phyloP scores from a whole-genome alignment of 2,797 vertebrate species.

The Australoheros facetus region DNA sequence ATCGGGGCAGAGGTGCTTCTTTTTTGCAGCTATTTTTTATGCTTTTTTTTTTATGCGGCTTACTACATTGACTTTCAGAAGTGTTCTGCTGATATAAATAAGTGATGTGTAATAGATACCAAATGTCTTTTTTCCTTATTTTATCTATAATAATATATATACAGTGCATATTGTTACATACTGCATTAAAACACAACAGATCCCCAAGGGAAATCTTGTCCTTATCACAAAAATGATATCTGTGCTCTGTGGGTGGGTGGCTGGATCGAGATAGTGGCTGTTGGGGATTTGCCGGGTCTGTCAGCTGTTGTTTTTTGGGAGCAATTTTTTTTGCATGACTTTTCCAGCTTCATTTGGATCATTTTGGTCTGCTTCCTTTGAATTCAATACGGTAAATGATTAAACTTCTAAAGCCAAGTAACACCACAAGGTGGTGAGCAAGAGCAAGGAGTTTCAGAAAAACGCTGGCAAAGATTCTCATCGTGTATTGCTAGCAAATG shows the following conservation, averaged over 20 bases:
- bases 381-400: background rate
- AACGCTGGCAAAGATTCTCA: too few relatives aligned
- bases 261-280: background rate
- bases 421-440: background rate
- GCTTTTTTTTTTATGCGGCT: background rate
- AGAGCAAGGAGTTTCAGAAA: background rate
- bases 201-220: background rate
- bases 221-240: background rate
- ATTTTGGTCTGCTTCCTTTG: background rate
- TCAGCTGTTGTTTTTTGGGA: too few relatives aligned
- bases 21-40: background rate
- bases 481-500: background rate
- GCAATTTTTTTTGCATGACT: background rate
- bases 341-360: background rate
- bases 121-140: background rate
- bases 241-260: background rate
- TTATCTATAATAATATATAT: background rate
- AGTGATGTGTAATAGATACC: background rate
- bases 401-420: background rate
- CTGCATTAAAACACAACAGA: background rate
- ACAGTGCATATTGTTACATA: background rate
- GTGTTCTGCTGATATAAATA: background rate
- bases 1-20: background rate
- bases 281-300: background rate
- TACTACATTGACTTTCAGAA: background rate